A percentile compares a stretch with the other conserved stretches of the same genome.
Evolutionary conservation across 2,113 vertebrate species (phyloP).

Genomic region (Madoqua kirkii): DNA sequence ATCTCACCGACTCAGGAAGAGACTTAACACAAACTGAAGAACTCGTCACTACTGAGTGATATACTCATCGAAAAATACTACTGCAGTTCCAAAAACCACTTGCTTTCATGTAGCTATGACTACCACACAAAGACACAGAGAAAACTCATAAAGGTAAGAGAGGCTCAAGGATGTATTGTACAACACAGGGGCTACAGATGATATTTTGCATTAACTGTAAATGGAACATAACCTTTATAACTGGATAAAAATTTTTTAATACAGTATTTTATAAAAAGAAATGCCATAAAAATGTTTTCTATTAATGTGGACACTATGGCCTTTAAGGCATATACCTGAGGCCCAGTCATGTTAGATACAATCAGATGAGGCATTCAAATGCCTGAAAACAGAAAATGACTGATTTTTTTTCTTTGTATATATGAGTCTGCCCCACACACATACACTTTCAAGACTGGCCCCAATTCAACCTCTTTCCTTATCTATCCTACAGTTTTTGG

Average conservation of each 20-base stretch:
- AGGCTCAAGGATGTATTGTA: not conserved
- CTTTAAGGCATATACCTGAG: not conserved
- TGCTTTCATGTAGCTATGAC: not conserved
- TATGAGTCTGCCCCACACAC: not conserved
- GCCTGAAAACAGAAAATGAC: not conserved
- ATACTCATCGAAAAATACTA: not conserved
- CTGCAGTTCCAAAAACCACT: not conserved
- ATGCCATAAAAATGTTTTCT: not conserved
- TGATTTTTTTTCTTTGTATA: not conserved
- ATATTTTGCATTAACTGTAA: not conserved
- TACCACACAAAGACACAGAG: not conserved
- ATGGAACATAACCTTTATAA: not conserved
- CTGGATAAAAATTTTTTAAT: not conserved
- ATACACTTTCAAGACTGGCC: not conserved
- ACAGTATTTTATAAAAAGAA: not conserved
- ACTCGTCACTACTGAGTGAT: not conserved
- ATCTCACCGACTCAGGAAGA: not conserved
- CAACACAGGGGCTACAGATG: not conserved
- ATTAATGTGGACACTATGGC: not conserved
- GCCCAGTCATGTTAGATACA: not conserved
- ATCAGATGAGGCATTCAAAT: not conserved
- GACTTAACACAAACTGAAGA: not conserved
- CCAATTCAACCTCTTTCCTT: constrained; percentile 1
- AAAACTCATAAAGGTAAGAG: not conserved
- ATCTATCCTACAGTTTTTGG: not conserved